Conservation (phyloP, 2,113 vertebrate species). For the Labeo rohita region DNA sequence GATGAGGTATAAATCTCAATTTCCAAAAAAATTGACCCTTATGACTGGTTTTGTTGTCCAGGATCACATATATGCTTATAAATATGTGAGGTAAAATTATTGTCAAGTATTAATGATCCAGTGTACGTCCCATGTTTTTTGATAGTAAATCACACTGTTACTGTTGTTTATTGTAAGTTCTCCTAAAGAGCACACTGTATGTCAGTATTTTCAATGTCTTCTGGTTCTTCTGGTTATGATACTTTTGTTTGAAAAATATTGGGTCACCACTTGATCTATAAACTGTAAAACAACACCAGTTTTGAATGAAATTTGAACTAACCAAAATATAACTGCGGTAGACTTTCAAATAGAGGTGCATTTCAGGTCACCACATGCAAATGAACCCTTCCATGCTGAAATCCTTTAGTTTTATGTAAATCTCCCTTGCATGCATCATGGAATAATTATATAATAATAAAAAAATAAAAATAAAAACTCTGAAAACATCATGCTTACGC, state of each 20-base stretch:
- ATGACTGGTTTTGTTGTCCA: too few relatives aligned
- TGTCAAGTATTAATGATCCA: too few relatives aligned
- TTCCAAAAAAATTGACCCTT: too few relatives aligned
- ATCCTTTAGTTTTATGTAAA: not conserved
- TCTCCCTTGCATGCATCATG: not conserved
- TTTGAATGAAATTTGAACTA: not conserved
- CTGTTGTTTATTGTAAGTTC: not conserved
- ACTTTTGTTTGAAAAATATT: not conserved
- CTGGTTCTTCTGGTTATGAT: not conserved
- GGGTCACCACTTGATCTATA: not conserved
- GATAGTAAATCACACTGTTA: not conserved
- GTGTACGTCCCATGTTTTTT: not conserved
- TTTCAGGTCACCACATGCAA: conserved; percentile 8
- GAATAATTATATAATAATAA: not conserved
- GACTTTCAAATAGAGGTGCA: not conserved
- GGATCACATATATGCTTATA: not conserved
- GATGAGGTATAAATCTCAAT: too few relatives aligned
- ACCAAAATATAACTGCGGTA: not conserved
- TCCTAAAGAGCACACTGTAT: not conserved
- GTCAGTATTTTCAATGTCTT: too few relatives aligned
- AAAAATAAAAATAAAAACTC: not conserved
- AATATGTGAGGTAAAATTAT: too few relatives aligned
- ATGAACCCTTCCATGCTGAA: not conserved
- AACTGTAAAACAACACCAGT: not conserved
- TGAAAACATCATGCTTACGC: not conserved